These are phyloP conservation scores for Drosophila nigrodunni DNA, from an alignment of 1,140 invertebrate genomes.

Conservation along the genomic window DNA sequence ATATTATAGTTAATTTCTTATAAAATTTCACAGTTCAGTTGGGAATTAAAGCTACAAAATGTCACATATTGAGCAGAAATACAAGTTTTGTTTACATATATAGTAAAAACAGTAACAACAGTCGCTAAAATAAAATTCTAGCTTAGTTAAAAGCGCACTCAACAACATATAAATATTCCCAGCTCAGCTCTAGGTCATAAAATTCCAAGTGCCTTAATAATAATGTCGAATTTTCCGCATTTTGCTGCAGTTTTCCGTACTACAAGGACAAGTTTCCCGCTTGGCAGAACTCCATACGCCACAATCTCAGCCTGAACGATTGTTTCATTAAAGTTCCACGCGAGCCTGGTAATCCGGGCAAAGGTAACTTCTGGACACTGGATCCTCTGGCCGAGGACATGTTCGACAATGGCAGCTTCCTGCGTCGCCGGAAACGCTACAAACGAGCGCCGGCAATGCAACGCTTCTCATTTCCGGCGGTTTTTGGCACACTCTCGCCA, in stretches of 20 bases:
- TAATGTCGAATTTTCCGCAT: background rate
- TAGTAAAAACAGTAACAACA: too few species aligned
- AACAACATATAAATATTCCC: too few species aligned
- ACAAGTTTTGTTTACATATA: too few species aligned
- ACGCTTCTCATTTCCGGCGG: constrained; percentile 83
- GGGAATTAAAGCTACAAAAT: too few species aligned
- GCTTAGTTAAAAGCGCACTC: too few species aligned
- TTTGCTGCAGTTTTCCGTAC: constrained; percentile 91
- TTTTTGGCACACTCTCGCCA: constrained; percentile 83
- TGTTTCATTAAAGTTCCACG: constrained; percentile 99
- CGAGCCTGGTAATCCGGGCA: constrained; percentile 99
- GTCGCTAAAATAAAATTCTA: too few species aligned
- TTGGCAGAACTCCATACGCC: constrained; percentile 98
- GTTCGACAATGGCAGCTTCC: constrained; percentile 99
- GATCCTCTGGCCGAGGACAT: constrained; percentile 99
- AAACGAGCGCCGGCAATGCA: constrained; percentile 90
- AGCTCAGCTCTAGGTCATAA: too few species aligned
- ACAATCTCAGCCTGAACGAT: constrained; percentile 99
- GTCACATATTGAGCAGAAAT: too few species aligned
- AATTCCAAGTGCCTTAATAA: too few species aligned
- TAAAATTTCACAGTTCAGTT: too few species aligned
- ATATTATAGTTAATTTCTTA: too few species aligned
- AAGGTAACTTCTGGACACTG: constrained; percentile 99
- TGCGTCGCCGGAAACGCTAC: constrained; percentile 97
- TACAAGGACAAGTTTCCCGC: constrained; percentile 98